A percentile compares a stretch with the other conserved stretches of the same genome.
phyloP scores from a whole-genome alignment of 2,888 invertebrate species.

The Pollenia labialis region DNA sequence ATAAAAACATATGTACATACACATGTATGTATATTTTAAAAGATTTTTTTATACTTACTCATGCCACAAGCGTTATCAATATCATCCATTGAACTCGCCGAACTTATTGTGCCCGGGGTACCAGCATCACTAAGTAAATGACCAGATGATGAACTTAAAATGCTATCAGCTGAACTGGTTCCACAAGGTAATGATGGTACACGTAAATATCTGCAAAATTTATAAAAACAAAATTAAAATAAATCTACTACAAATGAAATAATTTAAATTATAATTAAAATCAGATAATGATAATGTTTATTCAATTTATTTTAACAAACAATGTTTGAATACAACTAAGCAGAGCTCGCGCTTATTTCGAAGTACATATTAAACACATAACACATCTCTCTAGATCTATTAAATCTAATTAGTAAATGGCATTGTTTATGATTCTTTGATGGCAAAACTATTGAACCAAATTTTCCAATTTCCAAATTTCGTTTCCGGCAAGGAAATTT shows the following conservation, averaged over 20 bases:
- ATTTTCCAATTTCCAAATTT: too few relatives aligned
- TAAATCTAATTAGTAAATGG: too few relatives aligned
- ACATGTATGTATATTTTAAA: background rate
- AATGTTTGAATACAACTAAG: too few relatives aligned
- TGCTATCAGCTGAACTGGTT: constrained; percentile 86
- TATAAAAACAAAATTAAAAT: background rate
- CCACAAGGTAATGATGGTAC: constrained; percentile 84
- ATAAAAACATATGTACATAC: background rate
- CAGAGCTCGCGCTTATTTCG: too few relatives aligned
- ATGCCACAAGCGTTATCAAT: constrained; percentile 78
- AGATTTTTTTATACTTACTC: constrained; percentile 60
- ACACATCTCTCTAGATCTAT: too few relatives aligned
- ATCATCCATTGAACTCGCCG: constrained; percentile 91
- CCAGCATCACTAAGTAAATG: constrained; percentile 85
- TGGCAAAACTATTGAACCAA: too few relatives aligned
- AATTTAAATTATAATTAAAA: too few relatives aligned
- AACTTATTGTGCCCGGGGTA: constrained; percentile 88
- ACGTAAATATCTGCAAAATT: constrained; percentile 83
- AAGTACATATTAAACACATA: too few relatives aligned
- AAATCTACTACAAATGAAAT: background rate
- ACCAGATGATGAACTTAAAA: constrained; percentile 84
- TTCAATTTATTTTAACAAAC: too few relatives aligned
- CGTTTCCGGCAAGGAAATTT: too few relatives aligned
- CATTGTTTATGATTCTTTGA: too few relatives aligned
- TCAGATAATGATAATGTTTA: too few relatives aligned